Base-by-base conservation (phyloP, 2,797 vertebrate genomes). In the Gallinago solitaria region DNA sequence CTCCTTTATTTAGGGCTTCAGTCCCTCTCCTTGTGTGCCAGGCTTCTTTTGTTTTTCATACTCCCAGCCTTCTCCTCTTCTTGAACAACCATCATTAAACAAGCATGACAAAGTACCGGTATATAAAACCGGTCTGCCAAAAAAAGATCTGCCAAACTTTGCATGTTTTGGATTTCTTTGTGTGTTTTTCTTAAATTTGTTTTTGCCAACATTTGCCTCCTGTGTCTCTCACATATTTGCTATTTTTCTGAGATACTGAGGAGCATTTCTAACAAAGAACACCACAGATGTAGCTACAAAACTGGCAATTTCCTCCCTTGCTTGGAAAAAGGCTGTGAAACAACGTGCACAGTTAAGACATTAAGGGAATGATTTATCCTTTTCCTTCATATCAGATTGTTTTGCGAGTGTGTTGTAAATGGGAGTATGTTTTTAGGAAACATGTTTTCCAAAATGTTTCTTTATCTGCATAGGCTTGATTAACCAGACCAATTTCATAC, bases 131-230 rank as follows among this genome's bases (percentile, higher is more conserved):
- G 13, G 39, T 39, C 39, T 39, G 39, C 39, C 39, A 39, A 39
- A 39, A 0, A 33, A 60, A 85, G 54, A 33, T 86, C 74, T 91
- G 87, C 71, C 85, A 95, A 75, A 82, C 27, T 47, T 67, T 28
- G 63, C 39, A 25, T 94, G 75, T 28, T 93, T 84, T 56, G 51
- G 35, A 61, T 92, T 90, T 90, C 67, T 84, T 60, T 33, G 21
- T 81, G 35, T 95, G 59, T 76, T 92, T 95, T 92, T 68, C 60
- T 82, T 61, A 50, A 54, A 16, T 87, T 75, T 87, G 63, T 89
- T 95, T 95, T 94, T 93, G 53, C 86, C 87, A 89, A 16, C 41
- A 60, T 93, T 77, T 95, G 74, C 33, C 74, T 94, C 60, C 48
- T 50, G 54, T n/a, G 74, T 84, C 28, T 90, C 45, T 93, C 69